Percentiles rank a stretch among this genome's conserved stretches.
These are phyloP conservation scores for Pemphredon lugubris DNA, from an alignment of 2,888 invertebrate genomes.

Conservation along the genomic window DNA sequence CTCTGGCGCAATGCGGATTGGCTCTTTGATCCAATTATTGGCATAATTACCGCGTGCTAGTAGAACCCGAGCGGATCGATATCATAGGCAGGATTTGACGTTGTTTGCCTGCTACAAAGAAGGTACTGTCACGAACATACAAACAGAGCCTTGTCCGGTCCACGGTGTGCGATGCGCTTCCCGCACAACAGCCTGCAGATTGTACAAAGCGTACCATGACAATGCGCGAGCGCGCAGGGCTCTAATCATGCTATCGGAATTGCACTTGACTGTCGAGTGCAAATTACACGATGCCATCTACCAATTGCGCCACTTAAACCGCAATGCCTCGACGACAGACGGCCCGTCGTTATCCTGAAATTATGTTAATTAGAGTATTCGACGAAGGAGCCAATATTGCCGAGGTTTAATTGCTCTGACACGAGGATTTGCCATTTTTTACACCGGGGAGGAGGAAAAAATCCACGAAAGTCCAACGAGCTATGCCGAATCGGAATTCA, in stretches of 20 bases:
- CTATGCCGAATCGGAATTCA: too few relatives aligned
- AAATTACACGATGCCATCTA: conserved; percentile 38
- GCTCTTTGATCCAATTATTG: too few relatives aligned
- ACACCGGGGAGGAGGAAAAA: neutral
- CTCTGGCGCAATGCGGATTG: too few relatives aligned
- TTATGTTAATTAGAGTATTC: conserved; percentile 30
- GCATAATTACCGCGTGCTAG: too few relatives aligned
- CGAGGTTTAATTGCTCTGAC: conserved; percentile 1
- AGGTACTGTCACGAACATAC: neutral
- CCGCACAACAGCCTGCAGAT: conserved; percentile 26
- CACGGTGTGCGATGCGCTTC: neutral
- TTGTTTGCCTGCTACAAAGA: neutral
- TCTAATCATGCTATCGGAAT: conserved; percentile 24
- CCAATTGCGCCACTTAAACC: conserved; percentile 31
- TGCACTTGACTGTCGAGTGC: conserved; percentile 37
- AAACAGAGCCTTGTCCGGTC: conserved; percentile 5
- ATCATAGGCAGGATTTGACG: too few relatives aligned
- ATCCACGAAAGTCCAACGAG: neutral
- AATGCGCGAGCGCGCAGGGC: conserved; percentile 12
- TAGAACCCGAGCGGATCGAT: too few relatives aligned
- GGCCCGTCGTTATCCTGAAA: conserved; percentile 2
- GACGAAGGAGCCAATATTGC: conserved; percentile 8
- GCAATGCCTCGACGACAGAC: conserved; percentile 7
- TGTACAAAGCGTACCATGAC: conserved; percentile 37
- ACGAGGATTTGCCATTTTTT: neutral